Percentiles rank a stretch among this genome's conserved stretches.
phyloP scores from a whole-genome alignment of 1,140 invertebrate genomes.

The Megalonaias nervosa region DNA sequence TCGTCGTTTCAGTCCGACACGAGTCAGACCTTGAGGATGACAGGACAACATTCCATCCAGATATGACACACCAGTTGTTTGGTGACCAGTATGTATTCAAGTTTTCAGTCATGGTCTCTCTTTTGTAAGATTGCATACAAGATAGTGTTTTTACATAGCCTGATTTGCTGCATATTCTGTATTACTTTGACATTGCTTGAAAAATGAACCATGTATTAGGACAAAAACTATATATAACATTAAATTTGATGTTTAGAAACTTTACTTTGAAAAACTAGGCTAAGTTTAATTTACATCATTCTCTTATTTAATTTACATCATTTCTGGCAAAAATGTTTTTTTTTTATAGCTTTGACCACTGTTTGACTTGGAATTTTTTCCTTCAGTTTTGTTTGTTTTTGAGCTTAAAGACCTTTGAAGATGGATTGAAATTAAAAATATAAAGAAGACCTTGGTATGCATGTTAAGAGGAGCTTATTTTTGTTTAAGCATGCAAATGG shows the following conservation, averaged over 20 bases:
- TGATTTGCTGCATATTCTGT: neutral
- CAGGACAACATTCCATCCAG: constrained; percentile 82
- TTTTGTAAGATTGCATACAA: neutral
- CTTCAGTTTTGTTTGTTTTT: too few relatives aligned
- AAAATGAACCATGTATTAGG: neutral
- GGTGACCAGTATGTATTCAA: constrained; percentile 80
- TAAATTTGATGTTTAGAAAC: neutral
- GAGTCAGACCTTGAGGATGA: constrained; percentile 82
- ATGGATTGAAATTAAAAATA: too few relatives aligned
- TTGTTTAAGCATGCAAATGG: too few relatives aligned
- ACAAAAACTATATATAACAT: neutral
- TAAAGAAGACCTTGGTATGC: too few relatives aligned
- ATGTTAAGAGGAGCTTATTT: too few relatives aligned
- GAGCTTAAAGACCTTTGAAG: too few relatives aligned
- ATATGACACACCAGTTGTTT: constrained; percentile 96
- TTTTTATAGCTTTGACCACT: too few relatives aligned
- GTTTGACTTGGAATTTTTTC: too few relatives aligned
- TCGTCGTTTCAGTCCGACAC: constrained; percentile 76
- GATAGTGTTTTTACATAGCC: neutral
- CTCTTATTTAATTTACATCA: too few relatives aligned
- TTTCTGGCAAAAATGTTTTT: too few relatives aligned
- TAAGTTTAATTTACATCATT: too few relatives aligned
- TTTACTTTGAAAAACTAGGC: neutral
- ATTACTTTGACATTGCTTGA: neutral
- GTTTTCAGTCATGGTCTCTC: neutral